Evolutionary conservation across 2,797 vertebrate species (phyloP).

Genomic region (Sternotherus odoratus): DNA sequence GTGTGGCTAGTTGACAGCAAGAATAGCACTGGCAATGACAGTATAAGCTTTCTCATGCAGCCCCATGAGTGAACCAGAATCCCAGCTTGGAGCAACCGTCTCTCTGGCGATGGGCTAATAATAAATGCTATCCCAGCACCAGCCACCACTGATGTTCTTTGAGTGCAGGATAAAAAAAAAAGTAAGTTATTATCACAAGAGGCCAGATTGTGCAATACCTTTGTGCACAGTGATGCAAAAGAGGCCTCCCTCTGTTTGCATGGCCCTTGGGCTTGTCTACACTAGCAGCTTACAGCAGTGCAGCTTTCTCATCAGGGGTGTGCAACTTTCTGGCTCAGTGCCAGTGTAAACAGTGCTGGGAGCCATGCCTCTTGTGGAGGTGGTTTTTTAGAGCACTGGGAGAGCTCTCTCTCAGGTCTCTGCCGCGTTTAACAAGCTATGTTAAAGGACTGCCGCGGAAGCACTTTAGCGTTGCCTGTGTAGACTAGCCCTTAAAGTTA

Average conservation of each 20-base stretch:
- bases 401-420: no score
- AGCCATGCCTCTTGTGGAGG: no score
- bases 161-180: background rate
- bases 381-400: no score
- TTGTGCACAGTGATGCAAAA: fast-evolving
- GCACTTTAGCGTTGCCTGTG: no score
- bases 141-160: background rate
- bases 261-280: background rate
- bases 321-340: no score
- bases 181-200: fast-evolving
- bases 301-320: no score
- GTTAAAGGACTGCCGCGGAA: no score
- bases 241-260: background rate
- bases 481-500: background rate
- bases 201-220: fast-evolving
- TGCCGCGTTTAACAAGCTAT: no score
- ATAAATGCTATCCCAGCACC: background rate
- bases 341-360: no score
- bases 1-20: fast-evolving
- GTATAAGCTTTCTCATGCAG: fast-evolving
- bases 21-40: background rate
- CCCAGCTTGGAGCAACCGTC: fast-evolving
- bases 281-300: background rate
- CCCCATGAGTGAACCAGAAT: background rate
- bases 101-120: background rate